Evolutionary conservation across 2,113 vertebrate species (phyloP), one percentile per base, ranked within the genome.

Genomic region (Opisthocomus hoazin): DNA sequence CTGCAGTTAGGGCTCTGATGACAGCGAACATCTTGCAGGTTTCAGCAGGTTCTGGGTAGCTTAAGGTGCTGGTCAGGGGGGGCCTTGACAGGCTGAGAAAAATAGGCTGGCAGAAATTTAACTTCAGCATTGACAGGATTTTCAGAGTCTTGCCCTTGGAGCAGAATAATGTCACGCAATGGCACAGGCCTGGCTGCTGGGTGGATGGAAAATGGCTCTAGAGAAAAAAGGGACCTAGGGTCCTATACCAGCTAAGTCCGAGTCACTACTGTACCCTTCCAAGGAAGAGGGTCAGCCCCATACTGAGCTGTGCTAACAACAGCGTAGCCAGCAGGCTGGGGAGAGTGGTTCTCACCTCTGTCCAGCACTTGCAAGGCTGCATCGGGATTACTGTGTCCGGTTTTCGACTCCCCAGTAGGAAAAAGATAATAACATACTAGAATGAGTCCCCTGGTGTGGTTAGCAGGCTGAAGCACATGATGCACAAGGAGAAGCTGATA

Each of bases 181-280:
- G 43, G 51, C n/a, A 58, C 18, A 53, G 61, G 37, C 29, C 15
- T 65, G 60, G 20, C 37, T 87, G 57, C 41, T 70, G 51, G 46
- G 61, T 30, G 34, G 51, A 11, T 71, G 30, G 30, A 45, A 83
- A 9, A 32, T 14, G 16, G 15, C 41, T 75, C 41, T 70, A 24
- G 13, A 3, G 41, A 12, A 12, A 2, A 37, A 65, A 41, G 14
- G 10, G n/a, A 26, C 19, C 5, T 23, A n/a, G 6, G 22, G 8
- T 65, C 24, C 12, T 53, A 12, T 43, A 36, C 16, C 14, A 56
- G 11, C 29, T 36, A 37, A 64, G 21, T 60, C 20, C 15, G 5
- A 15, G 26, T 63, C 43, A 51, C 26, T 29, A 17, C 8, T 1
- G 0, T 37, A 30, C 9, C 4, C 2, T 71, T 53, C 11, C 20